Evolutionary conservation across 2,797 vertebrate species (phyloP).

Genomic region (Gephyroberyx darwinii): DNA sequence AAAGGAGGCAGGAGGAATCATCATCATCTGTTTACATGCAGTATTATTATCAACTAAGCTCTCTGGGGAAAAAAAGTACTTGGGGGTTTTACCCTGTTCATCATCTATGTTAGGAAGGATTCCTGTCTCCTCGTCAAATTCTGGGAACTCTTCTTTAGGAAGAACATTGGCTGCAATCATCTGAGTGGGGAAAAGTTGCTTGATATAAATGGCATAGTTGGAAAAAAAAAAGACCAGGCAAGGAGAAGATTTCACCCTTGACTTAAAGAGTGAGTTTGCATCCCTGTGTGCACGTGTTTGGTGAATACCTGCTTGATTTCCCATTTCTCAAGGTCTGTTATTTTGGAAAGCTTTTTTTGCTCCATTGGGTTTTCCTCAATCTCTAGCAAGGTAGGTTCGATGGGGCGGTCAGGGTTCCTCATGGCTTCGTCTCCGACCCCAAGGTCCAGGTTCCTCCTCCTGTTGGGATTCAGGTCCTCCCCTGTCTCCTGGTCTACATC

Average conservation of each 20-base stretch:
- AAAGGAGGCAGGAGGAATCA: neutral
- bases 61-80: neutral
- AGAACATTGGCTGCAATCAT: conserved; percentile 97
- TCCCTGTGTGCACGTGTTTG: neutral
- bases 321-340: conserved; percentile 95
- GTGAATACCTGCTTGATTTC: conserved; percentile 91
- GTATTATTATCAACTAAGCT: neutral
- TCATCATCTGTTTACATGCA: neutral
- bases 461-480: conserved; percentile 92
- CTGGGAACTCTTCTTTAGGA: conserved; percentile 93
- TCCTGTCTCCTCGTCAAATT: conserved; percentile 94
- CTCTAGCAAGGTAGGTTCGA: conserved; percentile 85
- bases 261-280: neutral
- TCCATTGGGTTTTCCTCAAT: conserved; percentile 88
- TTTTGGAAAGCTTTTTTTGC: conserved; percentile 90
- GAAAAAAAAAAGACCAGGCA: conserved; percentile 2
- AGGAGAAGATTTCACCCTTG: neutral
- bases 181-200: conserved; percentile 61
- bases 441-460: conserved; percentile 85
- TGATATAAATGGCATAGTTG: neutral
- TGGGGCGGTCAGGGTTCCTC: conserved; percentile 92
- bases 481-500: conserved; percentile 94
- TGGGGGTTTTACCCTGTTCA: conserved; percentile 85
- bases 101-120: conserved; percentile 95
- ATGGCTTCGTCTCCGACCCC: conserved; percentile 83